phyloP scores from a whole-genome alignment of 2,797 vertebrate species.

The Tympanoctomys barrerae region DNA sequence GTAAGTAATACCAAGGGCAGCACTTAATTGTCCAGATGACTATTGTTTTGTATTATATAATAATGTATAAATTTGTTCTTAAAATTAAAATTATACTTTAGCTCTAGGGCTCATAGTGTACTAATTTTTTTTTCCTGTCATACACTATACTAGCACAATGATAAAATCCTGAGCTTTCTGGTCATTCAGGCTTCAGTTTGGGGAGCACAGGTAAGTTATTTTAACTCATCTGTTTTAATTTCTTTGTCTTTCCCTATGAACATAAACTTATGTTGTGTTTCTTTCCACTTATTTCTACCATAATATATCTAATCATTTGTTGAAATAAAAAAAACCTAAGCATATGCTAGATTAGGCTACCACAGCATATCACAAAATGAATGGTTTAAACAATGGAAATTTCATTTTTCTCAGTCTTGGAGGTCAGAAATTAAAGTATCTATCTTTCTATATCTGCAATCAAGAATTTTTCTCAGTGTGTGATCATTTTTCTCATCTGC shows the following conservation, averaged over 20 bases:
- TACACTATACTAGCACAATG: background rate
- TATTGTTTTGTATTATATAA: conserved; percentile 57
- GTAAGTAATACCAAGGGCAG: background rate
- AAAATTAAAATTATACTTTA: conserved; percentile 67
- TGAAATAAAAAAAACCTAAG: conserved; percentile 34
- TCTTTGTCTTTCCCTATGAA: conserved; percentile 36
- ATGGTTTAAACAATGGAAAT: background rate
- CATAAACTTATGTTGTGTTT: background rate
- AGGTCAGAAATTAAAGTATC: background rate
- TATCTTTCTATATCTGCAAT: background rate
- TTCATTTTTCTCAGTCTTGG: background rate
- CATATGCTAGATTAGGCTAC: background rate
- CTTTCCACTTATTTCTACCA: background rate
- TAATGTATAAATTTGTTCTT: conserved; percentile 31
- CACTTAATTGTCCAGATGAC: background rate
- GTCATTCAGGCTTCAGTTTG: conserved; percentile 26
- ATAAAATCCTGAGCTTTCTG: conserved; percentile 20
- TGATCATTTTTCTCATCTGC: background rate
- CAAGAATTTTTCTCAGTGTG: background rate
- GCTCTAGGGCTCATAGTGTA: background rate
- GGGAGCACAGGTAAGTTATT: background rate
- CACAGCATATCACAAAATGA: background rate
- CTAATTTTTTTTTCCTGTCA: conserved; percentile 19
- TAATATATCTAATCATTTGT: conserved; percentile 6
- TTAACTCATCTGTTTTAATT: background rate